Conservation (phyloP, 2,797 vertebrate species). For the Ptychobarbus kaznakovi region DNA sequence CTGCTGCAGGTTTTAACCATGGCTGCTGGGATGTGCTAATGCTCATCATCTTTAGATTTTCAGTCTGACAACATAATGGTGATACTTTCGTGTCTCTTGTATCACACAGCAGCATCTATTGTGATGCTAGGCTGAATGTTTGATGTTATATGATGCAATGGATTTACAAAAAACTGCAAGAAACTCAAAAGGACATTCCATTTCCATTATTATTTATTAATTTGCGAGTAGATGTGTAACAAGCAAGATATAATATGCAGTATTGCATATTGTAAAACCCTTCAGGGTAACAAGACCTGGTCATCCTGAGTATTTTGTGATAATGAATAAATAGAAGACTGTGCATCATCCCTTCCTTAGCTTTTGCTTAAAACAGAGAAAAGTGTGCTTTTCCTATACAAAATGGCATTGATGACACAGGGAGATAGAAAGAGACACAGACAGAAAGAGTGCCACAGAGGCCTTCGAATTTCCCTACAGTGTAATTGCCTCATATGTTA, state of each 20-base stretch:
- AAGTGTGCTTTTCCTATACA: conserved; percentile 9
- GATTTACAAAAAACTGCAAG: background rate
- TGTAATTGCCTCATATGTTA: conserved; percentile 75
- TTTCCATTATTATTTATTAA: background rate
- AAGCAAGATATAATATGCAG: background rate
- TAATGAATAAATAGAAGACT: background rate
- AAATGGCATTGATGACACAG: conserved; percentile 26
- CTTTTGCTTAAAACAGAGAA: background rate
- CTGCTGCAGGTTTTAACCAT: background rate
- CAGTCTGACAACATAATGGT: background rate
- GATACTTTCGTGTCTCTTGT: background rate
- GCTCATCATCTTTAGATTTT: background rate
- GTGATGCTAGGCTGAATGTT: background rate
- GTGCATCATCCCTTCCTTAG: background rate
- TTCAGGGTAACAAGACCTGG: background rate
- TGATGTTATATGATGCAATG: background rate
- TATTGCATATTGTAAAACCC: background rate
- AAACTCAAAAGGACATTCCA: background rate
- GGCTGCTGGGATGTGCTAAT: background rate
- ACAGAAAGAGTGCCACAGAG: conserved; percentile 26
- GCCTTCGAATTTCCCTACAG: conserved; percentile 63
- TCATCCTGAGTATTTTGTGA: background rate
- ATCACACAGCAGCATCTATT: background rate
- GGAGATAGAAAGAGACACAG: conserved; percentile 39
- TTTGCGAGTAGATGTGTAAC: background rate